These are phyloP conservation scores for Dolichotis patagonum DNA, from an alignment of 2,113 vertebrate species.

Conservation along the genomic window DNA sequence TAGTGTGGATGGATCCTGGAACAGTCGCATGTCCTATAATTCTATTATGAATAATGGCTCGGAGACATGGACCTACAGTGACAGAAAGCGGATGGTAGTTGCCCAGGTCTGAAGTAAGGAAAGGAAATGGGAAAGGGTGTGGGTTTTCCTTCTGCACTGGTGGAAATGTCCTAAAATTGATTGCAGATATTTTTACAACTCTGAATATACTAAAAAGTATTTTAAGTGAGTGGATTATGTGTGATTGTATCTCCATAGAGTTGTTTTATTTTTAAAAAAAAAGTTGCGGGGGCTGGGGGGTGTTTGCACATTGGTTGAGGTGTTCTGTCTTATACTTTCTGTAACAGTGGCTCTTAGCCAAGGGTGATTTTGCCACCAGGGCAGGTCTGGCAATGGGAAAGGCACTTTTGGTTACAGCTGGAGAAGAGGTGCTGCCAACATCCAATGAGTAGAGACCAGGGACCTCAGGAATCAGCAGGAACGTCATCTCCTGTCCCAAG, in stretches of 20 bases:
- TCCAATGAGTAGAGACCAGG: not conserved
- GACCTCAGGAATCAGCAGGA: not conserved
- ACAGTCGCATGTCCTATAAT: not conserved
- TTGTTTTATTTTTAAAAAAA: not conserved
- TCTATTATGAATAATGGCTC: not conserved
- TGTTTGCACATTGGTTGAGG: not conserved
- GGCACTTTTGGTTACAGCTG: not conserved
- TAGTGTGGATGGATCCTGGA: not conserved
- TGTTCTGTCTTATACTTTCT: not conserved
- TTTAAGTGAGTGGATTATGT: not conserved
- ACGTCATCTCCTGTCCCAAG: not conserved
- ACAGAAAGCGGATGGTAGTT: not conserved
- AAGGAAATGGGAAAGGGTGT: not conserved
- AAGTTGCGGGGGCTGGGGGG: not conserved
- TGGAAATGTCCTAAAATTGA: slow-evolving; percentile 25
- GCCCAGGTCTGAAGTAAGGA: not conserved
- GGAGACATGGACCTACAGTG: not conserved
- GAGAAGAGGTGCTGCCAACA: not conserved
- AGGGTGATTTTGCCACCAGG: not conserved
- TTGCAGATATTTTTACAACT: not conserved
- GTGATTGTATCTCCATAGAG: not conserved
- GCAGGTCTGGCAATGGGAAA: not conserved
- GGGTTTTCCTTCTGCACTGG: not conserved
- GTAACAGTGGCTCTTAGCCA: not conserved
- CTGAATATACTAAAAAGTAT: not conserved